A percentile compares a stretch with the other conserved stretches of the same genome.
phyloP scores from a whole-genome alignment of 2,888 invertebrate species.

The Yponomeuta evonymella region DNA sequence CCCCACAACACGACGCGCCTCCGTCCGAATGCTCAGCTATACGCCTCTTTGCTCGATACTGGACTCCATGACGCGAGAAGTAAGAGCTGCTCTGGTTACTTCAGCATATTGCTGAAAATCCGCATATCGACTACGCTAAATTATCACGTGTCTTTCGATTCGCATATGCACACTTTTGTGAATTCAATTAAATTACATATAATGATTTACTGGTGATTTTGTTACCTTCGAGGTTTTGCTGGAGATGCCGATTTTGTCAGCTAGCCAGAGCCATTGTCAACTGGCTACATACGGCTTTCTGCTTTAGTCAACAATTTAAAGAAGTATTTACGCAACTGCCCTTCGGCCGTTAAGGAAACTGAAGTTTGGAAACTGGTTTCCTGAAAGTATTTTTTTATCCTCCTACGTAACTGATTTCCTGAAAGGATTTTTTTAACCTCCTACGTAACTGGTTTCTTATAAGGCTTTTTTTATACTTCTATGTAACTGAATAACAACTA shows the following conservation, averaged over 20 bases:
- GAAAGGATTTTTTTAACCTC: no score
- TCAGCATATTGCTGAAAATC: not conserved
- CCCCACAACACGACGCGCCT: conserved; percentile 18
- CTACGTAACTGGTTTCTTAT: no score
- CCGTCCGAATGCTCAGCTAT: conserved; percentile 24
- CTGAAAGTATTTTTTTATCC: no score
- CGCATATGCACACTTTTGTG: not conserved
- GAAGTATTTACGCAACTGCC: no score
- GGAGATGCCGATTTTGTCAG: not conserved
- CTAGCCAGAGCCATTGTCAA: not conserved
- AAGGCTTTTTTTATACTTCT: no score
- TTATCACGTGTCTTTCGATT: not conserved
- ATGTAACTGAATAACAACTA: no score
- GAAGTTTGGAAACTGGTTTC: no score
- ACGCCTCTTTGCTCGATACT: not conserved
- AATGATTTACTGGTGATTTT: not conserved
- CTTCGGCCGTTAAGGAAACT: no score
- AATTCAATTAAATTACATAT: not conserved
- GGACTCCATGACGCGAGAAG: not conserved
- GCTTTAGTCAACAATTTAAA: no score
- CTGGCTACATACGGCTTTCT: not conserved
- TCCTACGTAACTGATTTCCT: no score
- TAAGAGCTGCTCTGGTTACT: not conserved
- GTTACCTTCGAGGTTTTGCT: not conserved
- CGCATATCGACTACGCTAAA: not conserved